These are phyloP conservation scores for Paramisgurnus dabryanus DNA, from an alignment of 2,113 vertebrate species.

Conservation along the genomic window DNA sequence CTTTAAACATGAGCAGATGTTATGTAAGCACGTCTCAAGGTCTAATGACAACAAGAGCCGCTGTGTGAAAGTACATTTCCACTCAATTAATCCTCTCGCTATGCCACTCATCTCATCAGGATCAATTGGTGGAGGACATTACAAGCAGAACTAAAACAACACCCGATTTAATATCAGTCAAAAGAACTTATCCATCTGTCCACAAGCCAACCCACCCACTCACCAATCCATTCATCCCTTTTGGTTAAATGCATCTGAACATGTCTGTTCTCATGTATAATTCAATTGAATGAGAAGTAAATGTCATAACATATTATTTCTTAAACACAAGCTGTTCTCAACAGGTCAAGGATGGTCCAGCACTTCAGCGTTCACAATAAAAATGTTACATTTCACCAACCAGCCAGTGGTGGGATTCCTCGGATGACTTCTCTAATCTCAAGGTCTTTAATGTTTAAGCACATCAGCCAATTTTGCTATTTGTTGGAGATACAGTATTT, in stretches of 20 bases:
- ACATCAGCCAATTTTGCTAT: too few species aligned
- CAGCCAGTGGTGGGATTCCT: too few species aligned
- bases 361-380: neutral
- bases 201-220: neutral
- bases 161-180: conserved; percentile 18
- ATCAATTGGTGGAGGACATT: conserved; percentile 17
- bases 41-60: conserved; percentile 35
- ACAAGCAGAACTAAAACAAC: conserved; percentile 23
- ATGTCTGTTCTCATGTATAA: conserved; percentile 22
- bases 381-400: too few species aligned
- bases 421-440: too few species aligned
- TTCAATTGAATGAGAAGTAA: conserved; percentile 19
- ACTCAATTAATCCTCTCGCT: conserved; percentile 44
- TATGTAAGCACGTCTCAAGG: conserved; percentile 42
- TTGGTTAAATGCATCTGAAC: neutral
- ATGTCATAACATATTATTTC: conserved; percentile 31
- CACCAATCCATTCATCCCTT: neutral
- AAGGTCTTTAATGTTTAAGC: too few species aligned
- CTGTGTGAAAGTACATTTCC: conserved; percentile 39
- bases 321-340: neutral
- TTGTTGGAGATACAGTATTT: too few species aligned
- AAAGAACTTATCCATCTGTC: conserved; percentile 10
- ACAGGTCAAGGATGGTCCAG: too few species aligned
- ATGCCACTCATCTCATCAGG: conserved; percentile 21
- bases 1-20: conserved; percentile 43